Evolutionary conservation across 2,797 vertebrate species (phyloP).

Genomic region (Myotis vivesi): DNA sequence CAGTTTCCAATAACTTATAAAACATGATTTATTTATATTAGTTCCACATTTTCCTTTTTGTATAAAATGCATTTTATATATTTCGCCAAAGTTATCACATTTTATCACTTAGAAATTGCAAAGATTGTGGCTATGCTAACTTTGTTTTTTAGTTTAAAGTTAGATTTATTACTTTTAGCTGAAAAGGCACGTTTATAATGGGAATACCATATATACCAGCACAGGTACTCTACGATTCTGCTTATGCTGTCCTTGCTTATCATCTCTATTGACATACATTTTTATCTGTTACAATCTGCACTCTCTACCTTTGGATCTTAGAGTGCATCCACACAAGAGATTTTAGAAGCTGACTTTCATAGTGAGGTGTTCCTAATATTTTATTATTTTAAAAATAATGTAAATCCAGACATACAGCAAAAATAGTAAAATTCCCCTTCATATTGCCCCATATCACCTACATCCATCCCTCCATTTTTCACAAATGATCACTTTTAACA

Average conservation of each 20-base stretch:
- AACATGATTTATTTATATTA: slow-evolving; percentile 55
- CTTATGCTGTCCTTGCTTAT: background rate
- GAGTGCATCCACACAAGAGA: no score
- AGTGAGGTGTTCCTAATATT: background rate
- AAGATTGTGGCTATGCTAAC: background rate
- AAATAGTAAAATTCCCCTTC: background rate
- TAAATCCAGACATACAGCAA: background rate
- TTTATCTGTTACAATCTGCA: background rate
- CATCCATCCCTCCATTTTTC: background rate
- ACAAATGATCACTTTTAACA: background rate
- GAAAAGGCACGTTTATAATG: slow-evolving; percentile 19
- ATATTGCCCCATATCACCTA: background rate
- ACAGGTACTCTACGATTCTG: background rate
- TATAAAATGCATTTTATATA: slow-evolving; percentile 43
- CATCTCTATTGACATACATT: background rate
- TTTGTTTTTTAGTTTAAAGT: slow-evolving; percentile 53
- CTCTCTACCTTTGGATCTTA: background rate
- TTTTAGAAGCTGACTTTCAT: background rate
- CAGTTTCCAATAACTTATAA: slow-evolving; percentile 61
- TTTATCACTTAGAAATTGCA: slow-evolving; percentile 59
- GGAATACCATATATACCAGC: background rate
- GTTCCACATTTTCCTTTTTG: slow-evolving; percentile 61
- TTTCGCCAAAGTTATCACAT: slow-evolving; percentile 45
- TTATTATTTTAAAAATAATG: slow-evolving; percentile 33
- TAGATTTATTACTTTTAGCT: slow-evolving; percentile 37